A percentile compares a stretch with the other conserved stretches of the same genome.
Conservation (phyloP, 2,888 invertebrate genomes). For the Scaptomyza cyrtandrae region DNA sequence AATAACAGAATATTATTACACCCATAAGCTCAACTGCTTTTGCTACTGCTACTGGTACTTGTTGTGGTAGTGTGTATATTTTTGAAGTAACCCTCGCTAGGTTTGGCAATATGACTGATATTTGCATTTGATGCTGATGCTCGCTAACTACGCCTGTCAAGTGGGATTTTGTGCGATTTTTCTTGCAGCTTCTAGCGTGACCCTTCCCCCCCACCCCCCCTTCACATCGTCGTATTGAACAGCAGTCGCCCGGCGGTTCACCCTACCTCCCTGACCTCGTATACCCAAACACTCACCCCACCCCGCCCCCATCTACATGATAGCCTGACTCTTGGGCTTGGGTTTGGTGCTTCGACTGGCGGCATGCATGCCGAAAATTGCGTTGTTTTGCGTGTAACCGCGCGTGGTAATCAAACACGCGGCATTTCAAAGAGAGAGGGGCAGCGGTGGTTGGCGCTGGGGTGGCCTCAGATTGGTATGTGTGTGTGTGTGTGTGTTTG, state of each 20-base stretch:
- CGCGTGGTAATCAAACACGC: conserved; percentile 83
- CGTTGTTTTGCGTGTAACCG: conserved; percentile 84
- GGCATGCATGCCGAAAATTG: conserved; percentile 82
- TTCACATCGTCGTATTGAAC: conserved; percentile 73
- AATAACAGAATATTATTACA: too few relatives aligned
- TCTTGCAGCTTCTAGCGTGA: conserved; percentile 75
- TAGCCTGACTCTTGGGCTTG: conserved; percentile 14
- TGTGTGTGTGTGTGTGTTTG: not conserved
- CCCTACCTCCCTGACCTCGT: conserved; percentile 28
- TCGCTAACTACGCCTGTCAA: conserved; percentile 84
- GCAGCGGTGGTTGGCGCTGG: not conserved
- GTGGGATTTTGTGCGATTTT: conserved; percentile 84
- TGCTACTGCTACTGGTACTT: not conserved
- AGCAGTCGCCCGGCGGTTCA: conserved; percentile 18
- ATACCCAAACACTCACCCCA: conserved; percentile 4
- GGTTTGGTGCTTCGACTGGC: conserved; percentile 51
- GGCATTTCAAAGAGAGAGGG: conserved; percentile 17
- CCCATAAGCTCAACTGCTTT: not conserved
- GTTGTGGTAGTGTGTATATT: not conserved
- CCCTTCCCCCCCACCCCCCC: conserved; percentile 39
- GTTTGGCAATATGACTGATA: conserved; percentile 74
- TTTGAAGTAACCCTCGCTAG: conserved; percentile 52
- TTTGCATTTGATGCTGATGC: conserved; percentile 75
- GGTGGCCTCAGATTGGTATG: not conserved
- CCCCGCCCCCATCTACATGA: not conserved